Evolutionary conservation across 2,797 vertebrate genomes (phyloP), one percentile per base, ranked within the genome.

Genomic region (Busarellus nigricollis): DNA sequence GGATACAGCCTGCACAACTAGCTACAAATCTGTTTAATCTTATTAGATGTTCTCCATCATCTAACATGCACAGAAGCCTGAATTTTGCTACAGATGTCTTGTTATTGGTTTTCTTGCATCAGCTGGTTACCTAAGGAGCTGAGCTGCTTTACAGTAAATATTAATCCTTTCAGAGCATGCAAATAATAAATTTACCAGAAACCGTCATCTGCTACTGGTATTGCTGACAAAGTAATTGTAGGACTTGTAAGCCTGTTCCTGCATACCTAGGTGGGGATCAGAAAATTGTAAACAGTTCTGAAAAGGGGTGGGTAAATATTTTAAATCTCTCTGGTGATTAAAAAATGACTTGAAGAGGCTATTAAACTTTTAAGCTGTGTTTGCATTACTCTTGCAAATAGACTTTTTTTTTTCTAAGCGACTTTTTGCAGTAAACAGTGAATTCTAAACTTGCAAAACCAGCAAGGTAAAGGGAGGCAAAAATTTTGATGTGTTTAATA

Each of bases 321-420:
- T 94, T 89, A 95, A 96, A 93, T 95, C 54, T 80, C 54, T 92
- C 58, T 80, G 66, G 40, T 87, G 49, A 90, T 97, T 94, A 91
- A 95, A 52, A 89, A 57, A 73, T 85, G 44, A 81, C 78, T 93
- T 78, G 80, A 96, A 79, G 87, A 96, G 31, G 67, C 84, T 96
- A 87, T 96, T 97, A 96, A 93, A 71, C 71, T 93, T 47, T 76
- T 96, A 91, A 92, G 33, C 63, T 76, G 22, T 95, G 84, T 96
- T 96, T 95, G 91, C 94, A 95, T 95, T 87, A 87, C 90, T 85
- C 66, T 96, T 96, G 82, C 38, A 96, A 94, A 93, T 91, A 62
- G 84, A 71, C 31, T 12, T 74, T 96, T 80, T 80, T 81, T 93
- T 96, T 92, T 14, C 77, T 74, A 77, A 82, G 76, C 90, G 84